Conservation (phyloP, 2,113 vertebrate genomes). For the Myiozetetes cayanensis region DNA sequence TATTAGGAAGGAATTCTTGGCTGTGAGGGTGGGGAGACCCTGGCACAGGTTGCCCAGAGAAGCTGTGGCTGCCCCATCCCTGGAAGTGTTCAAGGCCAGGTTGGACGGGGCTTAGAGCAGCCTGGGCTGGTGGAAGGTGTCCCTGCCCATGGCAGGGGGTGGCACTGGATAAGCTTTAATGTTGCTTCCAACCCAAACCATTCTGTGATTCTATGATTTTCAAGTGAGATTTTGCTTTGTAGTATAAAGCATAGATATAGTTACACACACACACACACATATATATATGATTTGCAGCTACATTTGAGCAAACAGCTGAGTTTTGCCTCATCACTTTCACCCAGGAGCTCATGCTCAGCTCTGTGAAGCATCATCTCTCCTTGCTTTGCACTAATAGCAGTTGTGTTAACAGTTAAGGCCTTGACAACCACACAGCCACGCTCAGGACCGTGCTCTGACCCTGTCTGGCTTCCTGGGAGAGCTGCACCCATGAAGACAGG, state of each 20-base stretch:
- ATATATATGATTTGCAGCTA: neutral
- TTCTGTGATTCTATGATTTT: neutral
- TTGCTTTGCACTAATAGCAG: neutral
- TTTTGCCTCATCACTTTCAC: neutral
- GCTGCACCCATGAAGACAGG: neutral
- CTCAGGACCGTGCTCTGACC: neutral
- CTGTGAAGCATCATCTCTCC: neutral
- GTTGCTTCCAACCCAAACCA: neutral
- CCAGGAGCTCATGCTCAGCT: neutral
- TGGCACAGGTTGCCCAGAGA: neutral
- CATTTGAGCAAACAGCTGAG: neutral
- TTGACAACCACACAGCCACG: neutral
- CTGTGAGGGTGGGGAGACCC: neutral
- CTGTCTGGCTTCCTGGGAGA: neutral
- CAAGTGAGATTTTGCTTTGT: neutral
- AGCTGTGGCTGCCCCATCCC: neutral
- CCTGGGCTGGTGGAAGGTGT: neutral
- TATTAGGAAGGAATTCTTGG: neutral
- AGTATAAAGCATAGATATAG: neutral
- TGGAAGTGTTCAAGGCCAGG: neutral
- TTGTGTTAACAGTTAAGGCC: neutral
- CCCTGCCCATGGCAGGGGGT: neutral
- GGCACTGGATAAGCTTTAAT: neutral
- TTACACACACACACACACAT: too few species aligned
- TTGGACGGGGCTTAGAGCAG: neutral